These are phyloP conservation scores for Ephestia elutella DNA, from an alignment of 1,140 invertebrate genomes.

Conservation along the genomic window DNA sequence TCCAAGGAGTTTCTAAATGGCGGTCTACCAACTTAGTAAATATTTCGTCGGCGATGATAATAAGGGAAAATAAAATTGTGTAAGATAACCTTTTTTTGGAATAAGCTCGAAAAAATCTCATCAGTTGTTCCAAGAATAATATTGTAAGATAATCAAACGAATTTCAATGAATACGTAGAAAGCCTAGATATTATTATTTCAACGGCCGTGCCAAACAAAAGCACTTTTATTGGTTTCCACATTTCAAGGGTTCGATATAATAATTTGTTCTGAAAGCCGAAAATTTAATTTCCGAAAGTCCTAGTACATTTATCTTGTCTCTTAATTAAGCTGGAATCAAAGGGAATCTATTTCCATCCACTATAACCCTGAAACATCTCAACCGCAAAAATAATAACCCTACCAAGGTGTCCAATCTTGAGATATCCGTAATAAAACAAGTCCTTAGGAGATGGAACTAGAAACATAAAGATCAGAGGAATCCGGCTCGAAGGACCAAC, in stretches of 20 bases:
- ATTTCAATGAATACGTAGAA: too few species aligned
- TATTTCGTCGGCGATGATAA: not conserved
- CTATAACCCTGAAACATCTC: not conserved
- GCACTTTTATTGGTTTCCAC: too few species aligned
- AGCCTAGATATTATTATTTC: too few species aligned
- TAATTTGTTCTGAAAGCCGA: too few species aligned
- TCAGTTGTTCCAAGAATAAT: too few species aligned
- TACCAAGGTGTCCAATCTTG: not conserved
- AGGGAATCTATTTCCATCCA: not conserved
- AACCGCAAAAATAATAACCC: constrained; percentile 1
- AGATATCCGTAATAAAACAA: constrained; percentile 2
- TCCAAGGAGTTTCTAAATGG: constrained; percentile 22
- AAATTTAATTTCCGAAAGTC: too few species aligned
- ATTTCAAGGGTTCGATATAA: too few species aligned
- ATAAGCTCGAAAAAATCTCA: too few species aligned
- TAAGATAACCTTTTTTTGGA: not conserved
- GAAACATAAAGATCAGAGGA: constrained; percentile 17
- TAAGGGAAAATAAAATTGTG: not conserved
- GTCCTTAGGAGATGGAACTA: constrained; percentile 3
- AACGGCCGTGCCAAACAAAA: too few species aligned
- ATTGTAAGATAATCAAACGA: too few species aligned
- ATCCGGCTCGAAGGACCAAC: constrained; percentile 25
- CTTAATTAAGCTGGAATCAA: too few species aligned
- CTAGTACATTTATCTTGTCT: too few species aligned
- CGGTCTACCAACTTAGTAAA: constrained; percentile 31